These are phyloP conservation scores for Mythimna vitellina DNA, from an alignment of 2,888 invertebrate species.

Conservation along the genomic window DNA sequence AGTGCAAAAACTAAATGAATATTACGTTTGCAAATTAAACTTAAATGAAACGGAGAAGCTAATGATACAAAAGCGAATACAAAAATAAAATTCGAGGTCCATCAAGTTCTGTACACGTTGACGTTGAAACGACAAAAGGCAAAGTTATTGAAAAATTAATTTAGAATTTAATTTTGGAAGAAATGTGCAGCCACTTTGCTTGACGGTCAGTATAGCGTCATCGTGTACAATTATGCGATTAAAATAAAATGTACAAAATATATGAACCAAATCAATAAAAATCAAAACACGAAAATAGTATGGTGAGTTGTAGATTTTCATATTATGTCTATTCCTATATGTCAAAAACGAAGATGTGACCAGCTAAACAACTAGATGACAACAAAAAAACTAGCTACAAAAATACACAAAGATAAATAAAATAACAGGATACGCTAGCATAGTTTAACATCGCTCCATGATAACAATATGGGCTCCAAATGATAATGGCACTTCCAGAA, in stretches of 20 bases:
- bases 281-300: slow-evolving; percentile 14
- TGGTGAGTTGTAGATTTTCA: not conserved
- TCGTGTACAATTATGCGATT: slow-evolving; percentile 7
- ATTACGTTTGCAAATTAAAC: slow-evolving; percentile 21
- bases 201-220: slow-evolving; percentile 18
- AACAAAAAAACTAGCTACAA: slow-evolving; percentile 46
- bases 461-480: slow-evolving; percentile 51
- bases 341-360: not conserved
- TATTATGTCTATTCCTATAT: not conserved
- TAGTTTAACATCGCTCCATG: slow-evolving; percentile 56
- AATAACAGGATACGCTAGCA: slow-evolving; percentile 65
- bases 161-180: no score
- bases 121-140: slow-evolving; percentile 11
- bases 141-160: no score
- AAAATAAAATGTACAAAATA: slow-evolving; percentile 13
- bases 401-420: slow-evolving; percentile 44
- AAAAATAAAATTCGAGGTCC: slow-evolving; percentile 37
- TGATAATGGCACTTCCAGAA: slow-evolving; percentile 47
- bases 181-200: no score
- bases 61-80: slow-evolving; percentile 65
- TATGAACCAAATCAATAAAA: not conserved
- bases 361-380: slow-evolving; percentile 42
- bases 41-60: slow-evolving; percentile 29
- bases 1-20: slow-evolving; percentile 33
- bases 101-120: slow-evolving; percentile 21